A percentile compares a stretch with the other conserved stretches of the same genome.
Conservation (phyloP, 2,113 vertebrate genomes). For the Muntiacus reevesi region DNA sequence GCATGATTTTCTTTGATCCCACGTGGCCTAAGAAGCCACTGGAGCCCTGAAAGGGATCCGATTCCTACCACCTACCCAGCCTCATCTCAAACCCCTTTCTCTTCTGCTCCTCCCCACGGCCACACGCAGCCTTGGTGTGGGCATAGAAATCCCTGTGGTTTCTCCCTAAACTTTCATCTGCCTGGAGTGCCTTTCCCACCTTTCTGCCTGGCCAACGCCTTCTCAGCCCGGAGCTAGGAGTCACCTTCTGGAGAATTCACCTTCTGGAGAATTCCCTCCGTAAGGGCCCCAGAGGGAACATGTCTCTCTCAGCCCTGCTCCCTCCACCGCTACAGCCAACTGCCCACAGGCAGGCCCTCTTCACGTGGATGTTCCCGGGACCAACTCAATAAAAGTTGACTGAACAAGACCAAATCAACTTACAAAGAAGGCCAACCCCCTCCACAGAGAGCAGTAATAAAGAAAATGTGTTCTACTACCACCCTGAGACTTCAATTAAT, state of each 20-base stretch:
- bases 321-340: rapidly evolving
- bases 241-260: not conserved
- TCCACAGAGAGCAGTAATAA: constrained; percentile 63
- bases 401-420: constrained; percentile 48
- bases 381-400: constrained; percentile 35
- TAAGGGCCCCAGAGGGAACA: not conserved
- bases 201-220: not conserved
- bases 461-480: constrained; percentile 62
- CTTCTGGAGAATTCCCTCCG: not conserved
- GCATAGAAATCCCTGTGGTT: not conserved
- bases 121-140: rapidly evolving
- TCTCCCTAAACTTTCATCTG: rapidly evolving
- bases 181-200: not conserved
- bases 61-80: not conserved
- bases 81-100: not conserved
- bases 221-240: not conserved
- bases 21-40: not conserved
- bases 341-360: not conserved
- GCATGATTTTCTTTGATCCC: not conserved
- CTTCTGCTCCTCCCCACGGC: not conserved
- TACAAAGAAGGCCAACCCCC: constrained; percentile 16
- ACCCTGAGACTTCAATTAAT: constrained; percentile 74
- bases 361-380: not conserved
- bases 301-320: too few relatives aligned
- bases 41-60: not conserved